A percentile compares a stretch with the other conserved stretches of the same genome.
Evolutionary conservation across 2,113 vertebrate species (phyloP).

Genomic region (Xiphophorus hellerii): DNA sequence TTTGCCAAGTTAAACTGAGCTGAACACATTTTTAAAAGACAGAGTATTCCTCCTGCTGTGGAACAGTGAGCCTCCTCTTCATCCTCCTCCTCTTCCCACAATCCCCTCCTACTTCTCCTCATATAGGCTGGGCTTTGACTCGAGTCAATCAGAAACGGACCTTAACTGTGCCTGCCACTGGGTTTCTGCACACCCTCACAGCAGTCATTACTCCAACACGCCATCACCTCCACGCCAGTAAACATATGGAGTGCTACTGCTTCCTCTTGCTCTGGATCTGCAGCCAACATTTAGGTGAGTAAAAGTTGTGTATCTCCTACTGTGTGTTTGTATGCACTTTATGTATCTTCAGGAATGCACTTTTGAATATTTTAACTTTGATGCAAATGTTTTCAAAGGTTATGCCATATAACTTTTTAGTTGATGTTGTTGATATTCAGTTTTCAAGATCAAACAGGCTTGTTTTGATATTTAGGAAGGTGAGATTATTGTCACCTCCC

Average conservation of each 20-base stretch:
- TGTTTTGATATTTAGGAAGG: no score
- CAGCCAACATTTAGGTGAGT: constrained; percentile 89
- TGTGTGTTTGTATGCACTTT: constrained; percentile 11
- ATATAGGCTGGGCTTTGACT: constrained; percentile 83
- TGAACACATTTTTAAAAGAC: constrained; percentile 44
- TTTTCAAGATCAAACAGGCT: accelerated
- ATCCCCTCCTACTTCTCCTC: constrained; percentile 90
- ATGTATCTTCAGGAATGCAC: constrained; percentile 2
- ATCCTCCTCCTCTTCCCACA: constrained; percentile 82
- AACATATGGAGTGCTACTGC: constrained; percentile 88
- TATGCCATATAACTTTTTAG: neutral
- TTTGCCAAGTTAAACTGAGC: constrained; percentile 16
- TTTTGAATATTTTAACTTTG: neutral
- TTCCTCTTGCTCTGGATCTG: constrained; percentile 87
- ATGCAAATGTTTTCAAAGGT: no score
- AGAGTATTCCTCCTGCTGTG: constrained; percentile 46
- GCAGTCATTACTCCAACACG: constrained; percentile 46
- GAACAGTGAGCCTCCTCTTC: constrained; percentile 80
- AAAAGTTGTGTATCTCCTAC: constrained; percentile 23
- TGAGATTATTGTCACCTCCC: no score
- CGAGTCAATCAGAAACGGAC: constrained; percentile 80
- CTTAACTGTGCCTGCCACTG: constrained; percentile 70
- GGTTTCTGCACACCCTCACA: constrained; percentile 68
- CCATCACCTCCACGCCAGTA: constrained; percentile 47
- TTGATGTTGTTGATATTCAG: neutral